These are phyloP conservation scores for Odontamblyopus rebecca DNA, from an alignment of 2,797 vertebrate species.

Conservation along the genomic window DNA sequence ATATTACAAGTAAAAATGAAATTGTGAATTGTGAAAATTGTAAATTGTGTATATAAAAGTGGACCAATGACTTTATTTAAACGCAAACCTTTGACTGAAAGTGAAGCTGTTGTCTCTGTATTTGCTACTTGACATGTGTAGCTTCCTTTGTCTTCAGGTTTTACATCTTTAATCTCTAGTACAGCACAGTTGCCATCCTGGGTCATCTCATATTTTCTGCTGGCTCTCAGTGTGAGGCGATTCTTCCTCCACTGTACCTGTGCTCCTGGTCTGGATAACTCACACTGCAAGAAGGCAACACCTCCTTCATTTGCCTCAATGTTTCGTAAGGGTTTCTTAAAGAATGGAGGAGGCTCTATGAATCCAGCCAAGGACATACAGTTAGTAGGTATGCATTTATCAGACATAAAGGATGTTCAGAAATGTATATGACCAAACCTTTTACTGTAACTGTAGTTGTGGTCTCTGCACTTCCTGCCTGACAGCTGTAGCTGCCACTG, in stretches of 20 bases:
- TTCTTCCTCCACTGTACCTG: conserved; percentile 82
- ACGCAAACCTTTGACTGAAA: conserved; percentile 52
- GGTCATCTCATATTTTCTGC: conserved; percentile 77
- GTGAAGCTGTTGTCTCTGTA: conserved; percentile 46
- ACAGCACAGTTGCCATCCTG: conserved; percentile 73
- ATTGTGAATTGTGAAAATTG: neutral
- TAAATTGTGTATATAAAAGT: neutral
- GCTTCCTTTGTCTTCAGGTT: conserved; percentile 80
- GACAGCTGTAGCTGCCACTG: conserved; percentile 81
- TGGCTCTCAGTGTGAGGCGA: conserved; percentile 71
- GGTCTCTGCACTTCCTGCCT: conserved; percentile 50
- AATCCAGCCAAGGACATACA: neutral
- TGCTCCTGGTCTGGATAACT: conserved; percentile 75
- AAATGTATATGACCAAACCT: conserved; percentile 14
- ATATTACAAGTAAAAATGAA: too few relatives aligned
- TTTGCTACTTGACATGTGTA: conserved; percentile 77
- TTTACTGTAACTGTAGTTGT: conserved; percentile 43
- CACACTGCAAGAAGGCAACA: conserved; percentile 73
- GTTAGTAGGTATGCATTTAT: neutral
- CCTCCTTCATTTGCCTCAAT: conserved; percentile 77
- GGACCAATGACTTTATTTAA: neutral
- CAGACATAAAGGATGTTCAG: neutral
- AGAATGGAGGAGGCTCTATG: conserved; percentile 54
- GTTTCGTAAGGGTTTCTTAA: conserved; percentile 55
- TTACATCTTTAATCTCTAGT: conserved; percentile 80